Evolutionary conservation across 1,140 invertebrate species (phyloP).

Genomic region (Trichonephila clavipes): DNA sequence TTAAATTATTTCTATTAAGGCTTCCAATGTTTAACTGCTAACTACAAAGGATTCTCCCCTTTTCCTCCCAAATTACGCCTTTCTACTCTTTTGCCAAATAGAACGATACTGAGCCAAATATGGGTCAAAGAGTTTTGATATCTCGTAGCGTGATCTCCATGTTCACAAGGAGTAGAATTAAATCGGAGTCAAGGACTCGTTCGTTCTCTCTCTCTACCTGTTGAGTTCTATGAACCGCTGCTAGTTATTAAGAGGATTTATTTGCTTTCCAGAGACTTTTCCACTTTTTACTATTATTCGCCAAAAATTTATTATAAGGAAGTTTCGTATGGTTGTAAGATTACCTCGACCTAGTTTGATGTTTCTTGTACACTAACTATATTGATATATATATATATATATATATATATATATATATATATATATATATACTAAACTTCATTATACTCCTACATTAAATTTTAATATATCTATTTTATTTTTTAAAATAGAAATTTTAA

Average conservation of each 20-base stretch:
- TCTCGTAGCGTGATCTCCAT: slow-evolving; percentile 46
- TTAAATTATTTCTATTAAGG: no score
- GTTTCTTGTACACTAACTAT: no score
- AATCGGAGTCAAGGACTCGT: slow-evolving; percentile 62
- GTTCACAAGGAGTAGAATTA: slow-evolving; percentile 49
- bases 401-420: no score
- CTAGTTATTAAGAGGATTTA: not conserved
- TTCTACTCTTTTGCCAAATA: not conserved
- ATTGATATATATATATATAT: no score
- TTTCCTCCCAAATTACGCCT: no score
- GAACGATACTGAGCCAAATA: not conserved
- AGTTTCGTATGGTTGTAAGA: not conserved
- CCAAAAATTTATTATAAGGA: not conserved
- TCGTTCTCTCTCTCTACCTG: slow-evolving; percentile 52
- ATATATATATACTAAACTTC: no score
- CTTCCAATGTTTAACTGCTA: no score
- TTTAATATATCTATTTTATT: no score
- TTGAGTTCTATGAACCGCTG: slow-evolving; percentile 30
- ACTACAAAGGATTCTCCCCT: no score
- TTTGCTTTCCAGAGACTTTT: not conserved
- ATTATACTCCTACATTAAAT: no score
- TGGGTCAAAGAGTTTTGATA: not conserved
- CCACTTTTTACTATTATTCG: not conserved
- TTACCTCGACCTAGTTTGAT: no score
- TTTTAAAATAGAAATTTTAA: no score